phyloP scores from a whole-genome alignment of 2,888 invertebrate genomes.

The Heteropelma amictum region DNA sequence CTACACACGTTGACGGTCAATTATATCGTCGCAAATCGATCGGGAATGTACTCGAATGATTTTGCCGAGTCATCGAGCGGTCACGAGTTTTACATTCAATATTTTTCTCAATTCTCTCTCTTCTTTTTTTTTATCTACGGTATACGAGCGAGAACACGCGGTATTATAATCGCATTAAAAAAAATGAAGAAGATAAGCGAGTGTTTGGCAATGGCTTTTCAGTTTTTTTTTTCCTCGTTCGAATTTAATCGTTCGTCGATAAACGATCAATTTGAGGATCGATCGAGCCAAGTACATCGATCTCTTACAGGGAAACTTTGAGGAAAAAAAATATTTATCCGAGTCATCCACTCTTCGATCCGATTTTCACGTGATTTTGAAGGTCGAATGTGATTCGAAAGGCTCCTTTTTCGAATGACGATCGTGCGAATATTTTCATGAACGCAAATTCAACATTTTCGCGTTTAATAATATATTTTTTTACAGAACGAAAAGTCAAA shows the following conservation, averaged over 20 bases:
- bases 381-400: too few species aligned
- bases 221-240: background rate
- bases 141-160: background rate
- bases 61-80: constrained; percentile 66
- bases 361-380: too few species aligned
- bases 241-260: background rate
- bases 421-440: too few species aligned
- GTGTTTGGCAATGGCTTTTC: background rate
- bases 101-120: constrained; percentile 1
- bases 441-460: too few species aligned
- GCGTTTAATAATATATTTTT: too few species aligned
- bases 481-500: too few species aligned
- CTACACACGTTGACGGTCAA: constrained; percentile 21
- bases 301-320: background rate
- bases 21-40: constrained; percentile 45
- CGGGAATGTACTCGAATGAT: constrained; percentile 58
- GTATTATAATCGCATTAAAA: background rate
- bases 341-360: background rate
- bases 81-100: constrained; percentile 65
- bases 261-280: background rate
- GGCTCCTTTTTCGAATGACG: too few species aligned
- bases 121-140: constrained; percentile 36
- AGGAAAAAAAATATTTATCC: background rate
- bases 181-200: background rate
- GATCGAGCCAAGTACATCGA: background rate